Evolutionary conservation across 2,113 vertebrate genomes (phyloP).

Genomic region (Petrocephalus microphthalmus): DNA sequence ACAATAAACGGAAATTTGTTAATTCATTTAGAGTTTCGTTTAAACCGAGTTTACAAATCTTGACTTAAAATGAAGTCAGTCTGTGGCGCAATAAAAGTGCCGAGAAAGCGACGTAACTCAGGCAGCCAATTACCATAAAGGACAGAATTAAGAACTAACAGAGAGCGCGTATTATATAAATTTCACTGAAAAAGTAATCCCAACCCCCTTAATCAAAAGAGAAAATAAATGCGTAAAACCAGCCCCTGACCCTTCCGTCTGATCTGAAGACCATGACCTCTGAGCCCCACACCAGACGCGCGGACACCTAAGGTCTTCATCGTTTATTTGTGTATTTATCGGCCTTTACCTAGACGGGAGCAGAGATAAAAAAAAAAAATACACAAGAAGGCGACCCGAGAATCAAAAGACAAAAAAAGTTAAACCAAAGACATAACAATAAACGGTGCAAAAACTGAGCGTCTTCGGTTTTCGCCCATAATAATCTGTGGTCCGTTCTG

Average conservation of each 20-base stretch:
- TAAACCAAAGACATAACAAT: background rate
- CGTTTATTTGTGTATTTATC: background rate
- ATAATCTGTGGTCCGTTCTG: background rate
- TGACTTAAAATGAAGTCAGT: background rate
- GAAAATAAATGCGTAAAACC: background rate
- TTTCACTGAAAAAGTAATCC: background rate
- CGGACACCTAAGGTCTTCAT: constrained; percentile 53
- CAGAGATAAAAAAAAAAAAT: background rate
- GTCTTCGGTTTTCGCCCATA: background rate
- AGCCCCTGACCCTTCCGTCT: constrained; percentile 31
- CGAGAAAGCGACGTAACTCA: background rate
- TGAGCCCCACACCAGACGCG: constrained; percentile 47
- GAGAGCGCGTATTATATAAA: background rate
- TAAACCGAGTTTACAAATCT: background rate
- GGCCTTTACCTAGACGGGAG: background rate
- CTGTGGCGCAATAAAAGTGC: too few relatives aligned
- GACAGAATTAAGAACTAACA: background rate
- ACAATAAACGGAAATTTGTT: background rate
- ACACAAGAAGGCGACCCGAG: background rate
- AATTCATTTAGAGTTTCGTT: background rate
- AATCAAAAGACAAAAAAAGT: background rate
- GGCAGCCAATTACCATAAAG: background rate
- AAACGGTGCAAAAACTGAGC: background rate
- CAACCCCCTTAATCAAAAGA: background rate
- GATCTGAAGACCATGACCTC: constrained; percentile 53